phyloP scores from a whole-genome alignment of 2,797 vertebrate genomes.

The Pterois miles region DNA sequence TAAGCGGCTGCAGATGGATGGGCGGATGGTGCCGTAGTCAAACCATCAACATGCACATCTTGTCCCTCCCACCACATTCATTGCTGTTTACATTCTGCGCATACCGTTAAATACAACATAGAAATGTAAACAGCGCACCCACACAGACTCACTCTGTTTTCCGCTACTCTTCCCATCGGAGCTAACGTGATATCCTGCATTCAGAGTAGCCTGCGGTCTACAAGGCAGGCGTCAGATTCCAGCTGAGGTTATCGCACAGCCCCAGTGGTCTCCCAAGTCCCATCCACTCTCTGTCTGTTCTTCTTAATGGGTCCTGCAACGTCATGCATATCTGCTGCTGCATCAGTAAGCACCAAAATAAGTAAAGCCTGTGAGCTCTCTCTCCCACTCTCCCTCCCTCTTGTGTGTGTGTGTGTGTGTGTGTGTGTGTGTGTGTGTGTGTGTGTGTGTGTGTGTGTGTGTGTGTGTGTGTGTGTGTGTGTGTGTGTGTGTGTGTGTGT shows the following conservation, averaged over 20 bases:
- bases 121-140: not conserved
- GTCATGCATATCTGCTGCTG: slow-evolving; percentile 43
- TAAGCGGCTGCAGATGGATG: too few species aligned
- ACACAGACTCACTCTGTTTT: not conserved
- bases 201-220: slow-evolving; percentile 5
- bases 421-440: slow-evolving; percentile 18
- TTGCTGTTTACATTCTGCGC: not conserved
- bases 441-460: slow-evolving; percentile 29
- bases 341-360: slow-evolving; percentile 55
- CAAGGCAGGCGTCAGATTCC: slow-evolving; percentile 2
- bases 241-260: slow-evolving; percentile 24
- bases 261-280: slow-evolving; percentile 34
- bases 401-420: slow-evolving; percentile 6
- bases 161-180: not conserved
- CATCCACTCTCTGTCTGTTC: slow-evolving; percentile 33
- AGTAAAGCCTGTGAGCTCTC: slow-evolving; percentile 42
- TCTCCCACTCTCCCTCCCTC: not conserved
- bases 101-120: not conserved
- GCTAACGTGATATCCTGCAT: not conserved
- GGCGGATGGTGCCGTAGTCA: too few species aligned
- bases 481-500: slow-evolving; percentile 3
- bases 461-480: slow-evolving; percentile 31
- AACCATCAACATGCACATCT: not conserved
- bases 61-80: not conserved
- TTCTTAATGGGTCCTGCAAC: slow-evolving; percentile 36